Evolutionary conservation across 2,888 invertebrate species (phyloP), one percentile per base, ranked within the genome.

Genomic region (Stramonita haemastoma): DNA sequence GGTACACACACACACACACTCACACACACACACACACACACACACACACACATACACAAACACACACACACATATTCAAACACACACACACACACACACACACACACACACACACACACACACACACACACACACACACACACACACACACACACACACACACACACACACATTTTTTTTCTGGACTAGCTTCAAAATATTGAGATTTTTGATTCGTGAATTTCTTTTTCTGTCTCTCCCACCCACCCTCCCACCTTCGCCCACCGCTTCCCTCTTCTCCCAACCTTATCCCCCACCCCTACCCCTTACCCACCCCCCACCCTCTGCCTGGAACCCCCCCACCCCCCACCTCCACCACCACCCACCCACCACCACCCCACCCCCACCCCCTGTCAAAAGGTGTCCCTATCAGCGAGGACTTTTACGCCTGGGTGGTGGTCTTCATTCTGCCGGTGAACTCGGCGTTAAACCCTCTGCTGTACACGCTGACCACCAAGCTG

Each of bases 361-460:
- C 87, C 87, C 19, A 60, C n/a, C n/a, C n/a, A n/a, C n/a, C n/a
- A n/a, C 26, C 73, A 87, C 88, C 15, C 89, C 15, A 13, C n/a
- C n/a, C n/a, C n/a, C n/a, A n/a, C n/a, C n/a, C n/a, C n/a, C n/a
- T n/a, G n/a, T n/a, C n/a, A 60, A 60, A 15, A 92, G 92, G 92
- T 29, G 90, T 91, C 0, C 46, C 89, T 8, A 90, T 93, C 86
- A 91, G 90, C 19, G 90, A 81, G 1, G 91, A 90, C 32, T 90
- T 93, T 32, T 92, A 93, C 85, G 93, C 93, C n/a, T 93, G 93
- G 93, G 91, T 93, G 15, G 89, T 92, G 29, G 92, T 93, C 13
- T 93, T 93, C 86, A 91, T 92, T 34, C 88, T 93, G 32, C 93
- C 93, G 6, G 92, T 93, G 70, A 93, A 93, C 91, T 90, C 92